Evolutionary conservation across 2,797 vertebrate genomes (phyloP).

Genomic region (Sebastes melanostomus): DNA sequence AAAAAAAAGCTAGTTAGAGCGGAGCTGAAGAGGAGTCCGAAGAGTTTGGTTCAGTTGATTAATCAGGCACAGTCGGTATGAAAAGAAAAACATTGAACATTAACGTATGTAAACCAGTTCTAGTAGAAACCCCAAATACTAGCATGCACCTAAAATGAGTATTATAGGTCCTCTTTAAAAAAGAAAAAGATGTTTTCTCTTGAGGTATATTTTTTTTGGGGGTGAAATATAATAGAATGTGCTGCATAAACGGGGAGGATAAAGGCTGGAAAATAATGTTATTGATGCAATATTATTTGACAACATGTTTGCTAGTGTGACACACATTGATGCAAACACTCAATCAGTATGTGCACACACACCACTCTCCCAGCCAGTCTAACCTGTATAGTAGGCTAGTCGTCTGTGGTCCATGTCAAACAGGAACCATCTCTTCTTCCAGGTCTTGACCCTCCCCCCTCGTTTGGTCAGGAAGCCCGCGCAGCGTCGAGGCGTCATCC

Average conservation of each 20-base stretch:
- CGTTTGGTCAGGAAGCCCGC: conserved; percentile 90
- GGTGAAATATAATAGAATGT: neutral
- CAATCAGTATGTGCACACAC: conserved; percentile 6
- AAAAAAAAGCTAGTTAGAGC: no score
- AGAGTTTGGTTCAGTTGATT: no score
- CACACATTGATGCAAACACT: conserved; percentile 25
- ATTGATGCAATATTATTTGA: neutral
- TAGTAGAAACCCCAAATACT: no score
- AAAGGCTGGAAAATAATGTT: neutral
- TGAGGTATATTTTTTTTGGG: neutral
- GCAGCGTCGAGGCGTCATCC: conserved; percentile 82
- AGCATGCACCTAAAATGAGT: no score
- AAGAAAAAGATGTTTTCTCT: neutral
- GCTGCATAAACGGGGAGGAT: neutral
- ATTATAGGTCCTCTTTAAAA: neutral
- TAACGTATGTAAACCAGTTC: no score
- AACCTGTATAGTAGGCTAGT: conserved; percentile 90
- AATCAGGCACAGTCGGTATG: no score
- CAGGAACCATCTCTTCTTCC: conserved; percentile 93
- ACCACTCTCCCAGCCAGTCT: conserved; percentile 34
- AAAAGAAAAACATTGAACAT: neutral
- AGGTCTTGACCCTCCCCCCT: conserved; percentile 92
- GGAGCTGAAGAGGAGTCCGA: no score
- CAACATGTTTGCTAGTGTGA: neutral
- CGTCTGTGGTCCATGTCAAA: conserved; percentile 89